phyloP scores from a whole-genome alignment of 2,888 invertebrate genomes.

The Rambutsinella grinnellia region DNA sequence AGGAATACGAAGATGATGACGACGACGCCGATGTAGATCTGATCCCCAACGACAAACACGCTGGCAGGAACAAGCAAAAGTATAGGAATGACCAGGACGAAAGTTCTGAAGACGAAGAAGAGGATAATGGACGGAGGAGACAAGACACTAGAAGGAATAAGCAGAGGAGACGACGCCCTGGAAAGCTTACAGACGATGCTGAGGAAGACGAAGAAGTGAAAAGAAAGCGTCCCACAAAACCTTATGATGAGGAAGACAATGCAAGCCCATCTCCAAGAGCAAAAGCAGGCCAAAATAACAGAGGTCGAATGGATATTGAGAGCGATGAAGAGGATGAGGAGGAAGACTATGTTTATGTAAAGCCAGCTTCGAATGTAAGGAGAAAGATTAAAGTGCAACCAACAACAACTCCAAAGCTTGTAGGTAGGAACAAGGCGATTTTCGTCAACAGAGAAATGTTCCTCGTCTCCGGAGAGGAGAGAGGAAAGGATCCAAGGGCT shows the following conservation, averaged over 20 bases:
- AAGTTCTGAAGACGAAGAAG: background rate
- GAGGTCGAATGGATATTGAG: background rate
- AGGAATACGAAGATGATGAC: constrained; percentile 55
- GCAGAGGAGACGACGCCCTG: constrained; percentile 39
- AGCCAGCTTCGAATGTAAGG: constrained; percentile 37
- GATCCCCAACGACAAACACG: constrained; percentile 31
- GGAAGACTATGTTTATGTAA: constrained; percentile 45
- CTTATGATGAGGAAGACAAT: constrained; percentile 37
- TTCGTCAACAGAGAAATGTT: constrained; percentile 59
- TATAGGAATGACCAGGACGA: background rate
- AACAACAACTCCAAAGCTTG: background rate
- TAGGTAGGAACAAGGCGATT: constrained; percentile 28
- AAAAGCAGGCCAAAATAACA: background rate
- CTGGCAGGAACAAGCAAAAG: constrained; percentile 11
- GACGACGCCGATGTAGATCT: constrained; percentile 36
- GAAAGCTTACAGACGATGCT: constrained; percentile 28
- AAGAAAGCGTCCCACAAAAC: constrained; percentile 23
- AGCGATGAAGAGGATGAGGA: constrained; percentile 40
- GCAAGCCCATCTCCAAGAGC: constrained; percentile 29
- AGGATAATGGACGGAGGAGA: background rate
- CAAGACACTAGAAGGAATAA: constrained; percentile 1
- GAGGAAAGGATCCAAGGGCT: constrained; percentile 30
- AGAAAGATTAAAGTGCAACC: constrained; percentile 13
- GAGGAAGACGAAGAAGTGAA: constrained; percentile 16
- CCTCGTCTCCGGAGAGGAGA: constrained; percentile 57